These are phyloP conservation scores for Hipposideros armiger DNA, from an alignment of 2,113 vertebrate genomes.

Conservation along the genomic window DNA sequence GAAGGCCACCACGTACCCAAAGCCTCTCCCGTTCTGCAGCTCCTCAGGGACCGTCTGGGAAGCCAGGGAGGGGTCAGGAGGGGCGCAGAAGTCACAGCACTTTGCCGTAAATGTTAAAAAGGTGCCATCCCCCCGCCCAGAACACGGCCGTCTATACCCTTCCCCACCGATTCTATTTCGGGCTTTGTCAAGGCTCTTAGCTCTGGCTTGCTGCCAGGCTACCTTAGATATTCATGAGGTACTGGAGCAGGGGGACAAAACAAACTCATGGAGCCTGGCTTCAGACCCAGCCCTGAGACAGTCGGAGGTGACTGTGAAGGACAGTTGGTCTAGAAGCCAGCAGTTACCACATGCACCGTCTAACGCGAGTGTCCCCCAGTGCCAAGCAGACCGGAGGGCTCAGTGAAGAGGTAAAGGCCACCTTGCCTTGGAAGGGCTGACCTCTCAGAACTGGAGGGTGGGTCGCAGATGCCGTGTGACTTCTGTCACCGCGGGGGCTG, in stretches of 20 bases:
- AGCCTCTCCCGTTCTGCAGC: slow-evolving; percentile 96
- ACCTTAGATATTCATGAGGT: neutral
- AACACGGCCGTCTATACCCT: neutral
- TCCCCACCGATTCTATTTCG: neutral
- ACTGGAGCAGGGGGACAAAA: neutral
- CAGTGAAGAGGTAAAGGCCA: neutral
- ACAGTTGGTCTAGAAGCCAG: neutral
- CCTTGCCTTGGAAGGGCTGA: neutral
- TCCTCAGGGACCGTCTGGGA: slow-evolving; percentile 96
- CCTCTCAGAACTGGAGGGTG: neutral
- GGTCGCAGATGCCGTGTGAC: neutral
- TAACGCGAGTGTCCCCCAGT: neutral
- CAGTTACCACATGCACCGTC: neutral
- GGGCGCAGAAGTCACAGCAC: neutral
- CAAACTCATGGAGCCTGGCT: neutral
- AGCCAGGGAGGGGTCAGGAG: neutral
- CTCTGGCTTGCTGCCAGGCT: neutral
- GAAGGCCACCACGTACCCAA: slow-evolving; percentile 98
- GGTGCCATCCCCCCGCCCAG: accelerated
- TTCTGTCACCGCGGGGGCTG: neutral
- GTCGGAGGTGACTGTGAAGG: neutral
- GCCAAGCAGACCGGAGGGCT: neutral
- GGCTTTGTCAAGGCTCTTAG: neutral
- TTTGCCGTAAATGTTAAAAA: no score
- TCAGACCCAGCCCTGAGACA: neutral